A percentile compares a stretch with the other conserved stretches of the same genome.
Evolutionary conservation across 2,888 invertebrate genomes (phyloP).

Genomic region (Orgyia antiqua): DNA sequence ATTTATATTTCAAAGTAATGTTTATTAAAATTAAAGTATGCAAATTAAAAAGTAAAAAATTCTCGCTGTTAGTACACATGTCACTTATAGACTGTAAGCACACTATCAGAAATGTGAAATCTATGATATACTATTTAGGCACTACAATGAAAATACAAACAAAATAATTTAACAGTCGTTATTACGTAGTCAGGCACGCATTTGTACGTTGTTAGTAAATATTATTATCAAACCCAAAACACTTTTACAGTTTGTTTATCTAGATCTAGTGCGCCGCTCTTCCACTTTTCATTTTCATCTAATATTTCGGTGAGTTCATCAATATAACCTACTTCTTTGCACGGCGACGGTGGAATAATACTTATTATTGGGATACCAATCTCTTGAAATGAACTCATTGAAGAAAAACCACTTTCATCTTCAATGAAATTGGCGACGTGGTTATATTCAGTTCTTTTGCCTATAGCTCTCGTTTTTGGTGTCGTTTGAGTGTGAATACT

Average conservation of each 20-base stretch:
- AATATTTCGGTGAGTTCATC: slow-evolving; percentile 46
- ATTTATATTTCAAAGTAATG: slow-evolving; percentile 1
- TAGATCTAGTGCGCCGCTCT: slow-evolving; percentile 45
- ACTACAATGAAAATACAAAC: slow-evolving; percentile 19
- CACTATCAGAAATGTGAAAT: slow-evolving; percentile 12
- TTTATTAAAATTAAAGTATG: slow-evolving; percentile 20
- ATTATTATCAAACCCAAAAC: slow-evolving; percentile 60
- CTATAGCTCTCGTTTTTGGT: slow-evolving; percentile 21
- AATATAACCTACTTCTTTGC: slow-evolving; percentile 57
- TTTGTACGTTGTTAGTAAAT: slow-evolving; percentile 41
- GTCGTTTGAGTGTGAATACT: slow-evolving; percentile 20
- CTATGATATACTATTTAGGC: slow-evolving; percentile 14
- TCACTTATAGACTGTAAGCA: slow-evolving; percentile 23
- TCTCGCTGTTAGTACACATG: slow-evolving; percentile 19
- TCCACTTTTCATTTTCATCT: slow-evolving; percentile 54
- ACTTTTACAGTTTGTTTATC: slow-evolving; percentile 66
- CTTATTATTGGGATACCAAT: slow-evolving; percentile 83
- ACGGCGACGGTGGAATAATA: slow-evolving; percentile 68
- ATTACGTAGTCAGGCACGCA: slow-evolving; percentile 23
- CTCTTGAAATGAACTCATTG: slow-evolving; percentile 91
- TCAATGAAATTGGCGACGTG: slow-evolving; percentile 71
- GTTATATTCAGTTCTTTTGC: slow-evolving; percentile 50
- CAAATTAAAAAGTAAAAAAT: slow-evolving; percentile 18
- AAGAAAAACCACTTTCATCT: slow-evolving; percentile 91
- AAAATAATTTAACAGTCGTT: slow-evolving; percentile 25